Evolutionary conservation across 2,797 vertebrate genomes (phyloP).

Genomic region (Girardinus metallicus): DNA sequence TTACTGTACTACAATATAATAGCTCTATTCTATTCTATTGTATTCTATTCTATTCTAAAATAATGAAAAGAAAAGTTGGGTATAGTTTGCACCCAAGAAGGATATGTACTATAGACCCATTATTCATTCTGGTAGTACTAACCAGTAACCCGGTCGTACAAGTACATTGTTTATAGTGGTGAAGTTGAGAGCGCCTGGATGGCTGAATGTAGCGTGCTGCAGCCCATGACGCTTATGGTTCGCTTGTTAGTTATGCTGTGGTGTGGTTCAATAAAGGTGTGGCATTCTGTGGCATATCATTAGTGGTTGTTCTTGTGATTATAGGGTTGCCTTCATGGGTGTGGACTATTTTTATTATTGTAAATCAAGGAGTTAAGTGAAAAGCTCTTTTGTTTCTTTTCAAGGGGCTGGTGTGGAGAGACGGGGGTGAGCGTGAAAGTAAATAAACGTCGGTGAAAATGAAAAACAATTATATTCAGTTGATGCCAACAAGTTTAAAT

Average conservation of each 20-base stretch:
- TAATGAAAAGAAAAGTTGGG: conserved; percentile 28
- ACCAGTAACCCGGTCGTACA: conserved; percentile 37
- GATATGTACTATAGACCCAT: conserved; percentile 63
- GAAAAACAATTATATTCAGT: neutral
- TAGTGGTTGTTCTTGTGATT: conserved; percentile 35
- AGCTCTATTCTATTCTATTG: neutral
- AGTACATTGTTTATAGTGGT: conserved; percentile 40
- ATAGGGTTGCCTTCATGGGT: conserved; percentile 25
- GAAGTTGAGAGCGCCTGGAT: conserved; percentile 6
- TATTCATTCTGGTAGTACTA: conserved; percentile 58
- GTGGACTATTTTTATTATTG: conserved; percentile 29
- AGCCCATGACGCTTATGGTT: conserved; percentile 22
- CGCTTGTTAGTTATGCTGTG: conserved; percentile 30
- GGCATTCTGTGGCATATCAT: conserved; percentile 42
- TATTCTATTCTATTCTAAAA: conserved; percentile 17
- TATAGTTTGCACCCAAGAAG: conserved; percentile 37
- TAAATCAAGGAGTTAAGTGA: conserved; percentile 17
- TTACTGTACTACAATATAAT: neutral
- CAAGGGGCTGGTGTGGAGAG: neutral
- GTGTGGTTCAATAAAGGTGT: conserved; percentile 44
- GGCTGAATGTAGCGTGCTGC: conserved; percentile 9
- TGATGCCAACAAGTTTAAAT: neutral
- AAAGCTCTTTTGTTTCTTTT: conserved; percentile 18
- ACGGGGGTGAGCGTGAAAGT: neutral
- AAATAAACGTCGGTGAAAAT: neutral